phyloP scores from a whole-genome alignment of 2,113 vertebrate genomes.

The Gavialis gangeticus region DNA sequence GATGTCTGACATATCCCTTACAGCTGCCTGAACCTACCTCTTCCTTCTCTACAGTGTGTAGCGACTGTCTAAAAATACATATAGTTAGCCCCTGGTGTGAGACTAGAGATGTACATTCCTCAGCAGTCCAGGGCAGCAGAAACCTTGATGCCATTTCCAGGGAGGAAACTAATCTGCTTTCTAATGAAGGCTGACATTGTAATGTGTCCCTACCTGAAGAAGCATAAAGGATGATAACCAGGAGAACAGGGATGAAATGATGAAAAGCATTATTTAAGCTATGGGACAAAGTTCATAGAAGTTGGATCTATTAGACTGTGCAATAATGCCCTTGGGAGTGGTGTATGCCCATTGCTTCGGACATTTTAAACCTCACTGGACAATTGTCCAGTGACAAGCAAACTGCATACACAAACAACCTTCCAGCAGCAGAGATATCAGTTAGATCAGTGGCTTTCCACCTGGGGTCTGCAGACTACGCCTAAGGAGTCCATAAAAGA shows the following conservation, averaged over 20 bases:
- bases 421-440: neutral
- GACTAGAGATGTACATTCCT: neutral
- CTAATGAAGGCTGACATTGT: neutral
- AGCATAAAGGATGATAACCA: neutral
- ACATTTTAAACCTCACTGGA: slow-evolving; percentile 5
- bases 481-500: no score
- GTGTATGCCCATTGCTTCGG: neutral
- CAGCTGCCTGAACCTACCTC: neutral
- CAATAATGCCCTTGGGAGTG: neutral
- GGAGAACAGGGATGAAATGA: neutral
- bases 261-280: neutral
- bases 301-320: neutral
- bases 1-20: neutral
- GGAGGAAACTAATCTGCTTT: neutral
- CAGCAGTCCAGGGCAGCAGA: neutral
- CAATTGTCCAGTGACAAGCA: neutral
- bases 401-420: neutral
- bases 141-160: neutral
- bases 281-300: neutral
- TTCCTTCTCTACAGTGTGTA: neutral
- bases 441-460: neutral
- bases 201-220: neutral
- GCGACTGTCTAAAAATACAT: neutral
- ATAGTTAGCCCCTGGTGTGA: neutral
- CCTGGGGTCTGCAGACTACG: no score